Evolutionary conservation across 1,140 invertebrate species (phyloP).

Genomic region (Lasioglossum baleicum): DNA sequence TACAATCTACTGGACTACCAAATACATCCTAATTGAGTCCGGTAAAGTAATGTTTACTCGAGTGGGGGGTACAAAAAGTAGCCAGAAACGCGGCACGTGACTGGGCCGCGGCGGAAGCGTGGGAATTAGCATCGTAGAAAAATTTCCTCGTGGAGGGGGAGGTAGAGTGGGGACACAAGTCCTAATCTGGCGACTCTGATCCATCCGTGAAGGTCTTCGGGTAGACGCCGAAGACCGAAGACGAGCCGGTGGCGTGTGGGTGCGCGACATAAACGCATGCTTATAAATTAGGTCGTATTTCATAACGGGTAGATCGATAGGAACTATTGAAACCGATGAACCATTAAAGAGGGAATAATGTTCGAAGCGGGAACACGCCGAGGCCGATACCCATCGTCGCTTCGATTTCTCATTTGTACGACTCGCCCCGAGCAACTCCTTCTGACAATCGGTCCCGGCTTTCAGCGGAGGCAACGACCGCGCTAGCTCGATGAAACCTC

Average conservation of each 20-base stretch:
- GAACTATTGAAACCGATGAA: slow-evolving; percentile 23
- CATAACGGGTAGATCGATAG: slow-evolving; percentile 31
- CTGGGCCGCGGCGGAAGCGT: too few species aligned
- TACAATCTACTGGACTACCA: too few species aligned
- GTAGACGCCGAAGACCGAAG: neutral
- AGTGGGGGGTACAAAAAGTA: too few species aligned
- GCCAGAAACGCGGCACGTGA: too few species aligned
- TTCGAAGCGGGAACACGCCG: neutral
- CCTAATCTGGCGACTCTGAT: too few species aligned
- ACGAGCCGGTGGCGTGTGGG: neutral
- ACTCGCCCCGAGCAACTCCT: neutral
- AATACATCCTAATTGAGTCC: too few species aligned
- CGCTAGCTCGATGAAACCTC: neutral
- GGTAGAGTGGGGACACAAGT: too few species aligned
- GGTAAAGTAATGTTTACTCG: too few species aligned
- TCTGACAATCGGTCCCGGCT: neutral
- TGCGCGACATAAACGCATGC: neutral
- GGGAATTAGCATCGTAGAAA: too few species aligned
- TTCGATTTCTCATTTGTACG: neutral
- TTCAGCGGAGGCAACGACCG: neutral
- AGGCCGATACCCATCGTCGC: neutral
- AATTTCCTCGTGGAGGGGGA: too few species aligned
- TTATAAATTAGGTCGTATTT: slow-evolving; percentile 40
- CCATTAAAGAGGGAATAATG: slow-evolving; percentile 8
- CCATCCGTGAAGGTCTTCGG: neutral